Evolutionary conservation across 1,140 invertebrate genomes (phyloP), one percentile per base, ranked within the genome.

Genomic region (Heterodera carotae): DNA sequence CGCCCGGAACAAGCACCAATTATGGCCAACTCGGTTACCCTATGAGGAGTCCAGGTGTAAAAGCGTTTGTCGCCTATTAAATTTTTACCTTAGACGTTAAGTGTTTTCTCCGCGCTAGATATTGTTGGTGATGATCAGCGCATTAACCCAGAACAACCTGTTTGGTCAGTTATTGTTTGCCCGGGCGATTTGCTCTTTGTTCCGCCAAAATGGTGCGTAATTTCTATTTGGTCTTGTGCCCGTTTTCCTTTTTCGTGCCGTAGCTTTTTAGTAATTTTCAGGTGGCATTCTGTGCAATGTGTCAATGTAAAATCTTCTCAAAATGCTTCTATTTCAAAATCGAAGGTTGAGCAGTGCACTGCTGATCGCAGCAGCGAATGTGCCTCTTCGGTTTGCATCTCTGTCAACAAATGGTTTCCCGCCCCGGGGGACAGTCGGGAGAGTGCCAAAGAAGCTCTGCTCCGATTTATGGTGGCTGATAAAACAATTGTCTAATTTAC

Each of bases 261-360:
- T n/a, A n/a, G n/a, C n/a, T 39, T 71, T 22, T 31, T 22, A 25
- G 18, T 27, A 36, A 36, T 72, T 29, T 56, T 72, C 27, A 74
- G 71, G 71, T 98, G 95, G 95, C 95, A 98, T 90, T 96, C 93
- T 89, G 95, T 97, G 6, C 93, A 95, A 88, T 93, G 93, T 83
- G 84, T 93, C 62, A 91, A 92, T 22, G 48, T 22, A 22, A 56
- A 56, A 22, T 15, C 15, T 5, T 15, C 15, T 76, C 83, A 88
- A 18, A 71, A 31, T 71, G 48, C 39, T 43, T 43, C 39, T 62
- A 91, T 92, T 6, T 4, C 33, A n/a, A 6, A 34, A 12, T 12
- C 29, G 29, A 62, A n/a, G n/a, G n/a, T n/a, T n/a, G n/a, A n/a
- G n/a, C n/a, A n/a, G n/a, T n/a, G n/a, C n/a, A n/a, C n/a, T n/a